These are phyloP conservation scores for Carollia perspicillata DNA, from an alignment of 2,113 vertebrate species.

Conservation along the genomic window DNA sequence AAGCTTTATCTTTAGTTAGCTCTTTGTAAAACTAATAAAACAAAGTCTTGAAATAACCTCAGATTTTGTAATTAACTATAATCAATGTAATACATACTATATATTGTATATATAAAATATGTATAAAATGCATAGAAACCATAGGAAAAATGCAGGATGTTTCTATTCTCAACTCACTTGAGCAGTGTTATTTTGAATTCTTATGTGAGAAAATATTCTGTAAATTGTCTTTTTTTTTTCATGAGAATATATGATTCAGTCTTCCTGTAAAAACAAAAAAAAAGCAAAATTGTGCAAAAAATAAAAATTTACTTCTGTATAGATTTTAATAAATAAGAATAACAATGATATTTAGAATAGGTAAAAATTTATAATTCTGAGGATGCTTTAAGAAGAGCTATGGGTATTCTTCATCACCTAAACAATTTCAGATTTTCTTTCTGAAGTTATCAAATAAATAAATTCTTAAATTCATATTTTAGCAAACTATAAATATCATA, in stretches of 20 bases:
- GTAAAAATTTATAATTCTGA: background rate
- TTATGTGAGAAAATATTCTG: background rate
- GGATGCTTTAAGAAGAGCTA: background rate
- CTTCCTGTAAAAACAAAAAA: background rate
- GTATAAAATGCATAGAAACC: background rate
- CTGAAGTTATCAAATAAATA: background rate
- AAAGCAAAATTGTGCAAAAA: background rate
- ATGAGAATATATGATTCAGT: background rate
- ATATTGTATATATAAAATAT: background rate
- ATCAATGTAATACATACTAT: too few relatives aligned
- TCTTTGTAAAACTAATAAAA: background rate
- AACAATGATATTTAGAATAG: background rate
- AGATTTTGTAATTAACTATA: background rate
- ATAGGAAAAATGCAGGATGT: rapidly evolving
- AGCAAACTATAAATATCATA: background rate
- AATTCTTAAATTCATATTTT: background rate
- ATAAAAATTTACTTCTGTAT: background rate
- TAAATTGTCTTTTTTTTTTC: background rate
- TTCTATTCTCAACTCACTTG: background rate
- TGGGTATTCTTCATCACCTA: background rate
- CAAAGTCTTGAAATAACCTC: background rate
- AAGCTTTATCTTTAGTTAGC: background rate
- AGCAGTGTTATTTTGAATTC: background rate
- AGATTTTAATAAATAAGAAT: background rate
- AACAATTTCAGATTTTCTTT: background rate